These are phyloP conservation scores for Drosophila incognita DNA, from an alignment of 2,888 invertebrate genomes.

Conservation along the genomic window DNA sequence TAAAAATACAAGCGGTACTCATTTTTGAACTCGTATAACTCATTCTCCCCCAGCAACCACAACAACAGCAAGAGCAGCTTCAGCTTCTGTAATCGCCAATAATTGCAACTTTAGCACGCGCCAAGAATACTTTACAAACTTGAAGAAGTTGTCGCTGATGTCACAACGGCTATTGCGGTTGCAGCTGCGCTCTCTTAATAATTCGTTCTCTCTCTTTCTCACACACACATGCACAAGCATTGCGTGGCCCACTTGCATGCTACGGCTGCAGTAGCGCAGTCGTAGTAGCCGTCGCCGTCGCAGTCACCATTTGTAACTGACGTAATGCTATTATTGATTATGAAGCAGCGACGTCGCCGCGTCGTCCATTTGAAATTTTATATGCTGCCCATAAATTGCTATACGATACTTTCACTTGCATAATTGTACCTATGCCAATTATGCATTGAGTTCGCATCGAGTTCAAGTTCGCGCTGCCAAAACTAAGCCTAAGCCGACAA, in stretches of 20 bases:
- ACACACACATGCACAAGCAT: constrained; percentile 11
- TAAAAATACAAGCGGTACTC: constrained; percentile 35
- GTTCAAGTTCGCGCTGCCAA: constrained; percentile 52
- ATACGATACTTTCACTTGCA: constrained; percentile 51
- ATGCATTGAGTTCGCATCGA: constrained; percentile 5
- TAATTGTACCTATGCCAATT: constrained; percentile 19
- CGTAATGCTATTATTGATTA: constrained; percentile 48
- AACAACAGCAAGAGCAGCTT: constrained; percentile 1
- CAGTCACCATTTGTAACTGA: constrained; percentile 39
- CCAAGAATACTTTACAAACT: constrained; percentile 39
- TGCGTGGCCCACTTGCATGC: constrained; percentile 59
- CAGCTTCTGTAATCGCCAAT: constrained; percentile 15
- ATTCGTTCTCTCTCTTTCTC: background rate
- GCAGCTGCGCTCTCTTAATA: constrained; percentile 46
- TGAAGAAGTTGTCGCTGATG: constrained; percentile 15
- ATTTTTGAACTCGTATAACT: background rate
- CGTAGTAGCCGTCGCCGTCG: constrained; percentile 31
- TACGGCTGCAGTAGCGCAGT: constrained; percentile 19
- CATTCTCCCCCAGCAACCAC: background rate
- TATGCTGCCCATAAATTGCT: constrained; percentile 26
- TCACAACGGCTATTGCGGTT: constrained; percentile 15
- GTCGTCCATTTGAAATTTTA: constrained; percentile 33
- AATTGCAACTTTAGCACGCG: constrained; percentile 49
- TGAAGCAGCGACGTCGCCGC: constrained; percentile 33
- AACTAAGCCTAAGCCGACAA: constrained; percentile 13